A percentile compares a stretch with the other conserved stretches of the same genome.
Evolutionary conservation across 2,888 invertebrate species (phyloP).

Genomic region (Eumerus sabulonum): DNA sequence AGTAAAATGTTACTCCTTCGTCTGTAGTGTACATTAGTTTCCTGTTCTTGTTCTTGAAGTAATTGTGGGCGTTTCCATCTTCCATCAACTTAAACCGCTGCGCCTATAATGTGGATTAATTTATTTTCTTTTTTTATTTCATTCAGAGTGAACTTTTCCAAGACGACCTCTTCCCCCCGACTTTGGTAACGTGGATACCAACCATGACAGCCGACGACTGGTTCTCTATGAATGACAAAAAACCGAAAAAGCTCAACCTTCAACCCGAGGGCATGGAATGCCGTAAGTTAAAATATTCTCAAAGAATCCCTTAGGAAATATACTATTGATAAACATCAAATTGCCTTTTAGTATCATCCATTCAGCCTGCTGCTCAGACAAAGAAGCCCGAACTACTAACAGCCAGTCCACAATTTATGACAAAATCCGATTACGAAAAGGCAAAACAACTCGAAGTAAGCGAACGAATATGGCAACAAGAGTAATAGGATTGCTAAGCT

Average conservation of each 20-base stretch:
- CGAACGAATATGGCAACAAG: not conserved
- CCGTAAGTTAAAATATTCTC: slow-evolving; percentile 81
- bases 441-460: slow-evolving; percentile 81
- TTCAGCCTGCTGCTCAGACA: slow-evolving; percentile 73
- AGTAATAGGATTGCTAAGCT: not conserved
- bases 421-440: slow-evolving; percentile 78
- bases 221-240: slow-evolving; percentile 85
- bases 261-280: slow-evolving; percentile 93
- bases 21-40: too few species aligned
- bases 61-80: too few species aligned
- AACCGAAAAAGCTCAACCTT: slow-evolving; percentile 84
- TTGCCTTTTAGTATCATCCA: slow-evolving; percentile 75
- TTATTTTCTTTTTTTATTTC: slow-evolving; percentile 11
- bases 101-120: too few species aligned
- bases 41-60: too few species aligned
- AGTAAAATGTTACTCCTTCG: too few species aligned
- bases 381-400: slow-evolving; percentile 73
- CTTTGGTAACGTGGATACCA: slow-evolving; percentile 91
- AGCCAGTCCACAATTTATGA: slow-evolving; percentile 71
- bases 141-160: slow-evolving; percentile 94
- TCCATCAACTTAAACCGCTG: too few species aligned
- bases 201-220: slow-evolving; percentile 87
- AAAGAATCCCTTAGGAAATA: not conserved
- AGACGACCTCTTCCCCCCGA: slow-evolving; percentile 97
- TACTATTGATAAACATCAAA: not conserved